Conservation (phyloP, 1,140 invertebrate species). For the Drosophila elegans region DNA sequence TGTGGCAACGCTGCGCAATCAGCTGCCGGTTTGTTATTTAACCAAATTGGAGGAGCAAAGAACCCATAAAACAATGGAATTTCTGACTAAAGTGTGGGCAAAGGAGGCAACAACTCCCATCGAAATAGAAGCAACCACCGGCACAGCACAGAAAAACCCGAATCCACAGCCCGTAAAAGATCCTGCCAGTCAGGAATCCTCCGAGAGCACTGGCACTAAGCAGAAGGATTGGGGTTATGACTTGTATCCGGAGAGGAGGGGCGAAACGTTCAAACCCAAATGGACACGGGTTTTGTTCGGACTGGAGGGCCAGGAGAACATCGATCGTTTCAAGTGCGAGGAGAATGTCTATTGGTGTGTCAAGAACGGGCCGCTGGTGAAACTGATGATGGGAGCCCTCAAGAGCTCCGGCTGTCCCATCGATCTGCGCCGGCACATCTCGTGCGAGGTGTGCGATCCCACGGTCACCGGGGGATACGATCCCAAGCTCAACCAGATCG, state of each 20-base stretch:
- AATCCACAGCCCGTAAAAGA: conserved; percentile 7
- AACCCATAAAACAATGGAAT: conserved; percentile 52
- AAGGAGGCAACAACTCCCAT: conserved; percentile 26
- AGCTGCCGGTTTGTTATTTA: conserved; percentile 79
- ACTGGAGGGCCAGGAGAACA: conserved; percentile 87
- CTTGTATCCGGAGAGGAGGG: conserved; percentile 93
- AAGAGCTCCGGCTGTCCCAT: conserved; percentile 93
- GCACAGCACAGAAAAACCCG: not conserved
- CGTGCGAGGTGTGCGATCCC: conserved; percentile 95
- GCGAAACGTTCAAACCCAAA: conserved; percentile 86
- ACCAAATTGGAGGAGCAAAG: conserved; percentile 29
- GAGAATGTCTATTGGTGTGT: conserved; percentile 89
- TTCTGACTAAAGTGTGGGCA: conserved; percentile 68
- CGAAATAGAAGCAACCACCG: conserved; percentile 2
- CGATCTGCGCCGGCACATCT: conserved; percentile 94
- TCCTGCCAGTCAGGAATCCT: conserved; percentile 17
- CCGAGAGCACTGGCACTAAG: conserved; percentile 8
- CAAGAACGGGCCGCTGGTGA: conserved; percentile 92
- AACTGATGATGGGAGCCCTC: conserved; percentile 93
- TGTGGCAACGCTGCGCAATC: conserved; percentile 53
- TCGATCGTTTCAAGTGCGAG: conserved; percentile 92
- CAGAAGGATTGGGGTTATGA: conserved; percentile 89
- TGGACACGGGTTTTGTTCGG: conserved; percentile 87
- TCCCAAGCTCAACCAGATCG: conserved; percentile 90
- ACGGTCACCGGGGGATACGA: conserved; percentile 96